A percentile compares a stretch with the other conserved stretches of the same genome.
Evolutionary conservation across 2,888 invertebrate species (phyloP).

Genomic region (Prostheceraeus crozeri): DNA sequence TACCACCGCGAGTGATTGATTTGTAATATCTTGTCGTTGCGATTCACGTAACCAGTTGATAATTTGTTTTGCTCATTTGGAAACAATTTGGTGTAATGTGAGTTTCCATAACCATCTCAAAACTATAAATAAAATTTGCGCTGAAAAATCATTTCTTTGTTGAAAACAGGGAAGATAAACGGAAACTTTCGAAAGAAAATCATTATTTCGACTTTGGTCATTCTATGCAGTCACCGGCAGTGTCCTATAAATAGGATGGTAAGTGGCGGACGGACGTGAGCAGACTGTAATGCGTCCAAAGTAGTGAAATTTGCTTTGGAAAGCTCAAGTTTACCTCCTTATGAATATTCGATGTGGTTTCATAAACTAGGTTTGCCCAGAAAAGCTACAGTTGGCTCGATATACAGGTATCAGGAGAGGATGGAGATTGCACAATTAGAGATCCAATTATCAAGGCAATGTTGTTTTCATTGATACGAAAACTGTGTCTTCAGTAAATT

Average conservation of each 20-base stretch:
- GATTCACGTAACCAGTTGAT: slow-evolving; percentile 19
- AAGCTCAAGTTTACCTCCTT: slow-evolving; percentile 9
- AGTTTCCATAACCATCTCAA: too few species aligned
- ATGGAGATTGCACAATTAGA: slow-evolving; percentile 23
- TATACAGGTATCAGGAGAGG: slow-evolving; percentile 18
- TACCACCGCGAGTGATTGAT: slow-evolving; percentile 25
- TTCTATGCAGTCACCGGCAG: too few species aligned
- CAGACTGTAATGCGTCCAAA: slow-evolving; percentile 20
- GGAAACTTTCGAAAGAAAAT: too few species aligned
- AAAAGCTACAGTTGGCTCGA: slow-evolving; percentile 17
- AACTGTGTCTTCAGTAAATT: slow-evolving; percentile 21
- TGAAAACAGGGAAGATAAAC: too few species aligned
- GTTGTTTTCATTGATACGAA: slow-evolving; percentile 19
- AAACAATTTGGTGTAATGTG: too few species aligned
- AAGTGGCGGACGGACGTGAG: slow-evolving; percentile 18
- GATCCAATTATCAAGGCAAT: not conserved
- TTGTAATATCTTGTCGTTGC: slow-evolving; percentile 5
- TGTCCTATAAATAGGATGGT: slow-evolving; percentile 6
- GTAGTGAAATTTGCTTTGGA: slow-evolving; percentile 14
- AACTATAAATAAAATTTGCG: slow-evolving; percentile 19
- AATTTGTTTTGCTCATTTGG: not conserved
- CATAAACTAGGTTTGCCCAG: slow-evolving; percentile 24
- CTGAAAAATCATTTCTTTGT: too few species aligned
- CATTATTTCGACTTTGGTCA: too few species aligned
- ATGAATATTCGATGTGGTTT: slow-evolving; percentile 17